Evolutionary conservation across 1,140 invertebrate genomes (phyloP).

Genomic region (Drosophila nikananu): DNA sequence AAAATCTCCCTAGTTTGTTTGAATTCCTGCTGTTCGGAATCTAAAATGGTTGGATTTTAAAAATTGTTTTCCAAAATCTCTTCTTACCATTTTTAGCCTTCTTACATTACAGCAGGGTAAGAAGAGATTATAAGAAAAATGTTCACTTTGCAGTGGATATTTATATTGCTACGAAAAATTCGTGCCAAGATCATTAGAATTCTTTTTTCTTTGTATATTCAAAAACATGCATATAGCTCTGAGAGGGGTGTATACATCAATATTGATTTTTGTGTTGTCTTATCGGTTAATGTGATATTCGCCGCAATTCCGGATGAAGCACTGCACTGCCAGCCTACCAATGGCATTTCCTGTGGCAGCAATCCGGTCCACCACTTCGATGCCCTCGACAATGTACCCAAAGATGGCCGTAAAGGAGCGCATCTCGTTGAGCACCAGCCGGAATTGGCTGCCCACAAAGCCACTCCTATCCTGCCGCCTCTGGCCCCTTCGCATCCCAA

Average conservation of each 20-base stretch:
- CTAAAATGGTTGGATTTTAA: not conserved
- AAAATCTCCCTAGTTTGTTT: slow-evolving; percentile 20
- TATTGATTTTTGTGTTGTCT: not conserved
- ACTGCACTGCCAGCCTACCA: slow-evolving; percentile 91
- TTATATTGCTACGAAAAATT: slow-evolving; percentile 10
- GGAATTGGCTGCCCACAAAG: slow-evolving; percentile 94
- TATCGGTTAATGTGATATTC: slow-evolving; percentile 86
- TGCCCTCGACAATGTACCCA: slow-evolving; percentile 92
- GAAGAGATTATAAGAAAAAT: no score
- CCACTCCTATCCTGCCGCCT: slow-evolving; percentile 92
- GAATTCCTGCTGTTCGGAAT: not conserved
- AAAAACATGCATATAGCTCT: slow-evolving; percentile 5
- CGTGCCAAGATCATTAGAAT: slow-evolving; percentile 1
- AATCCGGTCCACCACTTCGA: slow-evolving; percentile 93
- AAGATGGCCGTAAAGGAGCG: slow-evolving; percentile 93
- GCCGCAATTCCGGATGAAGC: slow-evolving; percentile 91
- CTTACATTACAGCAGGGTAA: not conserved
- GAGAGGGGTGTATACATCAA: not conserved
- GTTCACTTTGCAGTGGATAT: not conserved
- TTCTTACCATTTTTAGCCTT: not conserved
- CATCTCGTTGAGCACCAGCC: slow-evolving; percentile 93
- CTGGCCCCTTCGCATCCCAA: slow-evolving; percentile 93
- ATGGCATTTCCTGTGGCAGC: slow-evolving; percentile 91
- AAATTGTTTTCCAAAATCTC: not conserved
- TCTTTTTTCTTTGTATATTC: not conserved